phyloP scores from a whole-genome alignment of 64 coral and sea anemone genomes.

The Stichodactyla mertensii region DNA sequence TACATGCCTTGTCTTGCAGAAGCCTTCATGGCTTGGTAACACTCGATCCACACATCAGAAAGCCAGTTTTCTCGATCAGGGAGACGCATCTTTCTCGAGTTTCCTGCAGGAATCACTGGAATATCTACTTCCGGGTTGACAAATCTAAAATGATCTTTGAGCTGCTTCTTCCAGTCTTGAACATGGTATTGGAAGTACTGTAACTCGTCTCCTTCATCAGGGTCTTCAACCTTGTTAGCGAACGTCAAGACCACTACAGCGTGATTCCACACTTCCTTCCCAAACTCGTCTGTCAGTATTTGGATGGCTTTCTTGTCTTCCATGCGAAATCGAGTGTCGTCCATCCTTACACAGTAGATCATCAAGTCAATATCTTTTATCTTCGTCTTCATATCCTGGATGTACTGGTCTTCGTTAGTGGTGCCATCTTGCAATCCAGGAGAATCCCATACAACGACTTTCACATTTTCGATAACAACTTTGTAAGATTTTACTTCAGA shows the following conservation, averaged over 20 bases:
- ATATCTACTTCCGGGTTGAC: not conserved
- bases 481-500: not conserved
- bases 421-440: conserved; percentile 36
- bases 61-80: conserved; percentile 13
- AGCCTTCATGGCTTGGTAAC: not conserved
- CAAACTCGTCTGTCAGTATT: conserved; percentile 1
- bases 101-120: conserved; percentile 14
- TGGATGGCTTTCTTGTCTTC: conserved; percentile 20
- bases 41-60: not conserved
- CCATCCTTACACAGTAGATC: conserved; percentile 39
- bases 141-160: not conserved
- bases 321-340: conserved; percentile 6
- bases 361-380: conserved; percentile 4
- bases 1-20: not conserved
- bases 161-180: not conserved
- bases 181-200: not conserved
- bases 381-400: not conserved
- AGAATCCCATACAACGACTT: conserved; percentile 39
- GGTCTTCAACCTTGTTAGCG: conserved; percentile 32
- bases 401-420: not conserved
- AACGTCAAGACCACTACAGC: conserved; percentile 33
- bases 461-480: not conserved
- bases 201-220: not conserved
- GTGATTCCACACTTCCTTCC: not conserved
- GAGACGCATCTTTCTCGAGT: not conserved